Base-by-base conservation (phyloP, 1,140 invertebrate species). In the Drosophila busckii region DNA sequence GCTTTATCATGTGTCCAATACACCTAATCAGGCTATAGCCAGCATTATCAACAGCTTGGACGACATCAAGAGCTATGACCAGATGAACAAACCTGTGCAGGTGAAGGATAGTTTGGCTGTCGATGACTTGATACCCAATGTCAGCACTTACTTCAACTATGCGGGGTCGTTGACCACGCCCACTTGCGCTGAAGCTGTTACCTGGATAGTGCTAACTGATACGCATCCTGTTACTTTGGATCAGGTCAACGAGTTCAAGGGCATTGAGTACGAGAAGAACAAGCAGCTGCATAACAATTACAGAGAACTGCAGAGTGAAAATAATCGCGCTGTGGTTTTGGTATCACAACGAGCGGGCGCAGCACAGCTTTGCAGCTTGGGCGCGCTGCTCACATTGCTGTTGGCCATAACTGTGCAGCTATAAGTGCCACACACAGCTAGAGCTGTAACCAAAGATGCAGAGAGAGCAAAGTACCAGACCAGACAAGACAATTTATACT, bases 141-240 rank as follows among this genome's bases (percentile, higher is more conserved):
- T 91, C 66, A 87, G 85, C 1, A 88, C 85, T 0, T 93, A 91
- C 83, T 94, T 90, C 71, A 88, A 90, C 1, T 95, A 95, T 69
- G 68, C 89, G 2, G 94, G 94, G 2, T 94, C 93, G 0, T 86
- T 95, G 25, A 95, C 94, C 1, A 94, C 94, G 3, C 94, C 94
- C 1, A 88, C 86, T 1, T 95, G 94, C 61, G 89, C 90, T 28
- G 93, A 95, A 75, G 89, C 89, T 12, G 93, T 95, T 1, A 89
- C 90, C 1, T 95, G 94, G 94, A 93, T 92, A 3, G 88, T 95
- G 2, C 89, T 94, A 44, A 88, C 90, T 1, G 86, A 90, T 23
- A 90, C 90, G 26, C 82, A 91, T 13, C 88, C 89, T 0, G 89
- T 94, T 20, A 91, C 91, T 0, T 67, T 89, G 22, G 61, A 87